A percentile compares a stretch with the other conserved stretches of the same genome.
phyloP scores from a whole-genome alignment of 2,113 vertebrate genomes.

The Hiodon alosoides region DNA sequence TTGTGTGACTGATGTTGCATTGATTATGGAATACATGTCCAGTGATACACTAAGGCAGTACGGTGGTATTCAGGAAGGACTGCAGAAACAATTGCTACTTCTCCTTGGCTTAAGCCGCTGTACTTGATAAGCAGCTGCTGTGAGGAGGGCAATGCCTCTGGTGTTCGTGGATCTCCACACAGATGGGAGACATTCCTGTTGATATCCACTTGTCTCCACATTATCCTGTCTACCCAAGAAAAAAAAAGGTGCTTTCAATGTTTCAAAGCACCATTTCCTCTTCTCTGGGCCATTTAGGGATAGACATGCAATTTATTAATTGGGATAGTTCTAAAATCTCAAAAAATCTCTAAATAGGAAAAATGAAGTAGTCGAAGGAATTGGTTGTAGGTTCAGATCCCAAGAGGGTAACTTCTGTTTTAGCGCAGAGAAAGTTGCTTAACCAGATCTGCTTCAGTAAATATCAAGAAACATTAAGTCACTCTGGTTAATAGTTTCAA shows the following conservation, averaged over 20 bases:
- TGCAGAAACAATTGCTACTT: too few relatives aligned
- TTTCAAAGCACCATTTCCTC: background rate
- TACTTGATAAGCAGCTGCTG: constrained; percentile 62
- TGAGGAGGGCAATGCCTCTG: constrained; percentile 45
- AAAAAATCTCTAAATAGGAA: too few relatives aligned
- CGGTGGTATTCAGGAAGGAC: too few relatives aligned
- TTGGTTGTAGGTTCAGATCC: background rate
- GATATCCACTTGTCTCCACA: constrained; percentile 32
- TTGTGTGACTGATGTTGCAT: too few relatives aligned
- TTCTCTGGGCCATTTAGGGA: background rate
- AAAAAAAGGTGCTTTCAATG: constrained; percentile 1
- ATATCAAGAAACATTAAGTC: background rate
- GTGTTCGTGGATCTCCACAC: constrained; percentile 60
- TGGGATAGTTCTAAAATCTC: background rate
- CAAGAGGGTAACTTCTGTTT: background rate
- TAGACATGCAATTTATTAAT: constrained; percentile 7
- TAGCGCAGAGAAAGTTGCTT: background rate
- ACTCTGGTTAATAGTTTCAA: background rate
- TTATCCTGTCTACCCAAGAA: background rate
- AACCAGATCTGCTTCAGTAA: background rate
- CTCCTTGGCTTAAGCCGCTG: background rate
- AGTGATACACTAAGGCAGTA: too few relatives aligned
- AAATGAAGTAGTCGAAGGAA: background rate
- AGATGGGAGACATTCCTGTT: constrained; percentile 60
- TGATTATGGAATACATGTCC: too few relatives aligned